Conservation (phyloP, 2,888 invertebrate species). For the Mythimna loreyi region DNA sequence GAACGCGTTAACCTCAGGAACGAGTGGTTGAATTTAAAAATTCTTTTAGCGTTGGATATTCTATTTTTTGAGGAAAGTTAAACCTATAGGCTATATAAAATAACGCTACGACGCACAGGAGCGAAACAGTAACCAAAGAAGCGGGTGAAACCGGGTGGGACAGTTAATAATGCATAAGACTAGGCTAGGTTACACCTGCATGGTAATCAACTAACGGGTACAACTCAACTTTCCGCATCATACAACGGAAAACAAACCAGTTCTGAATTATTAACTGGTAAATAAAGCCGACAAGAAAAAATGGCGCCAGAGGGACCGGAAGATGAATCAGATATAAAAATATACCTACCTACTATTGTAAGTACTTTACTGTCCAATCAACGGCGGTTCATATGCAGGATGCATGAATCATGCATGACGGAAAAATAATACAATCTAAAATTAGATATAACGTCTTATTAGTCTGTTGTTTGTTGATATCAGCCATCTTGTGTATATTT, state of each 20-base stretch:
- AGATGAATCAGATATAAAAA: constrained; percentile 75
- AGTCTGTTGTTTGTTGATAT: constrained; percentile 10
- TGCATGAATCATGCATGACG: constrained; percentile 76
- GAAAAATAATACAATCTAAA: constrained; percentile 57
- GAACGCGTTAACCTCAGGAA: too few species aligned
- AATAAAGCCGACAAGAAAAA: constrained; percentile 51
- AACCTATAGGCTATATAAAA: neutral
- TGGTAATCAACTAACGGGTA: constrained; percentile 45
- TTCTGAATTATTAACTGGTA: constrained; percentile 43
- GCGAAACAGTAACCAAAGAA: too few species aligned
- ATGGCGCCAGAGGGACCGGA: constrained; percentile 67
- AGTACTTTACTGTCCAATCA: constrained; percentile 73
- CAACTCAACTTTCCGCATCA: constrained; percentile 22
- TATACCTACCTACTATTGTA: constrained; percentile 44
- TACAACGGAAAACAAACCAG: constrained; percentile 57
- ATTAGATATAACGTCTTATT: constrained; percentile 40
- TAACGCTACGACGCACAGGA: neutral
- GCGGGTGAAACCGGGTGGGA: too few species aligned
- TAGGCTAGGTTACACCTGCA: constrained; percentile 30
- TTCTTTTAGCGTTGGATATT: too few species aligned
- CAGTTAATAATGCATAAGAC: neutral
- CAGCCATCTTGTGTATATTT: constrained; percentile 10
- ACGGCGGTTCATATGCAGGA: constrained; percentile 76
- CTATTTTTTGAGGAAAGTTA: too few species aligned
- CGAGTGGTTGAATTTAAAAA: too few species aligned